Base-by-base conservation (phyloP, 2,797 vertebrate genomes). In the Telmatherina bonti region DNA sequence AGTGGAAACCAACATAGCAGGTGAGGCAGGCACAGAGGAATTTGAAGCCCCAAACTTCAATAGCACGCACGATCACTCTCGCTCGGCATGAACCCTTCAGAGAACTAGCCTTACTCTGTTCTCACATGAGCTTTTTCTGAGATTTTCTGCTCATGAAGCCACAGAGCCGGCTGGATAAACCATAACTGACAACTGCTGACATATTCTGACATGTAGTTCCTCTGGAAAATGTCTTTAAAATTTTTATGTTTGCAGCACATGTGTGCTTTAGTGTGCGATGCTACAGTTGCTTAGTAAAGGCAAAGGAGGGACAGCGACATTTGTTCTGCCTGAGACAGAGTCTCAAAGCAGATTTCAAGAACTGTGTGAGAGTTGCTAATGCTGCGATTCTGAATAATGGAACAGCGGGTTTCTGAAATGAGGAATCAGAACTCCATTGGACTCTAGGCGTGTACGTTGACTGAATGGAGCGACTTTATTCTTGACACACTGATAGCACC, bases 51-150 rank as follows among this genome's bases (percentile, higher is more conserved):
- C 45, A 51, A 31, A n/a, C 58, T 36, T 54, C 51, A 10, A 45
- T 47, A 24, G 27, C 36, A 20, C 5, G 10, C 36, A 43, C n/a
- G 30, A 41, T 41, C 57, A 61, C 47, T 36, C 6, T 43, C 6
- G 18, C 18, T 60, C 56, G 33, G 43, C 56, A 20, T 59, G 56
- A 69, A 60, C 35, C 60, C 45, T 52, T 53, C 56, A 5, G 31
- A 27, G 56, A 52, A 60, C 51, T 52, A 10, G 35, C 20, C 15
- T 38, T 16, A 20, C 33, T 52, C 57, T 52, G 29, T 69, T 60
- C 22, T 13, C 58, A 54, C 35, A 62, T 54, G 36, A 51, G 59
- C 36, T 62, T 38, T 33, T 53, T 62, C 51, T 33, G 27, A 45
- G 27, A 55, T 60, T 70, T 70, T 35, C 12, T 27, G 33, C 24